Conservation (phyloP, 2,888 invertebrate genomes). For the Dasypolia templi region DNA sequence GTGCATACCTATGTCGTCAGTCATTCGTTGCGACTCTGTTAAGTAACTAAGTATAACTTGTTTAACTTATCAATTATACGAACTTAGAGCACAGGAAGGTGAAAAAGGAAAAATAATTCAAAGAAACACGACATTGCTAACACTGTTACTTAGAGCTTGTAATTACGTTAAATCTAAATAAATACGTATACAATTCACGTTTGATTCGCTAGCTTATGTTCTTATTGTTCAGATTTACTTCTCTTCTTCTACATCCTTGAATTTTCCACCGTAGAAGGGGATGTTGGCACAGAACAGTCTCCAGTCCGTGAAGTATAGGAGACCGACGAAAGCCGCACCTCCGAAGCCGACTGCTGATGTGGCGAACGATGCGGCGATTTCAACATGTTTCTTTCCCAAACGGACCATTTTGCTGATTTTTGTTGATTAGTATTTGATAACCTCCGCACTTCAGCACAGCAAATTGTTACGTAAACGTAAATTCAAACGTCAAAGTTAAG, state of each 20-base stretch:
- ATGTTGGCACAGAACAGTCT: constrained; percentile 92
- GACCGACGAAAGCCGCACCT: constrained; percentile 90
- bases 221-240: constrained; percentile 59
- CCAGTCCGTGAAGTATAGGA: constrained; percentile 95
- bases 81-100: background rate
- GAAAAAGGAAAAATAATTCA: constrained; percentile 3
- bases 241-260: constrained; percentile 85
- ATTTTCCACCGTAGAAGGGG: constrained; percentile 95
- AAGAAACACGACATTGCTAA: constrained; percentile 13
- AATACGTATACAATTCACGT: constrained; percentile 56
- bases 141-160: constrained; percentile 64
- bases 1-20: background rate
- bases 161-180: constrained; percentile 68
- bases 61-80: background rate
- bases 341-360: constrained; percentile 92
- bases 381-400: constrained; percentile 92
- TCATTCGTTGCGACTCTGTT: background rate
- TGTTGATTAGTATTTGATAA: background rate
- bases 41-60: background rate
- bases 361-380: constrained; percentile 88
- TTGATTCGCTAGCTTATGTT: constrained; percentile 32
- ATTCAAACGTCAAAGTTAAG: constrained; percentile 10
- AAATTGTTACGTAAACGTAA: constrained; percentile 74
- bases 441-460: background rate
- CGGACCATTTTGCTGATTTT: constrained; percentile 75